Conservation (phyloP, 1,140 invertebrate genomes). For the Cotesia typhae region DNA sequence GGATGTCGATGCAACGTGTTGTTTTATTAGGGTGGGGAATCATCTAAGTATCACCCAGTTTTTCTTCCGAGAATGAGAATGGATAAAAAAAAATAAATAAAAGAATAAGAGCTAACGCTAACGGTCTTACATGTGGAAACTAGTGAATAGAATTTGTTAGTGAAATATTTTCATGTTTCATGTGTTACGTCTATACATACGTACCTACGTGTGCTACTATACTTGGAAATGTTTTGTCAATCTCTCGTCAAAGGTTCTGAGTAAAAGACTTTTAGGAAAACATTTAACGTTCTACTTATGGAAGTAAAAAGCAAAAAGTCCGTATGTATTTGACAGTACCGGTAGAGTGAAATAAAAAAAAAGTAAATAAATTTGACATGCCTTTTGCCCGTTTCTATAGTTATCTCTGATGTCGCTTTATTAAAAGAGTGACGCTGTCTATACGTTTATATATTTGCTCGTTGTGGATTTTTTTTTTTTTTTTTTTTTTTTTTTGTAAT, state of each 20-base stretch:
- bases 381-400: neutral
- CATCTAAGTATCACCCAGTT: neutral
- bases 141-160: neutral
- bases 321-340: slow-evolving; percentile 18
- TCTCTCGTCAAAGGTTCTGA: slow-evolving; percentile 12
- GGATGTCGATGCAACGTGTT: slow-evolving; percentile 54
- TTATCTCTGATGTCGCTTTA: neutral
- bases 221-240: slow-evolving; percentile 20
- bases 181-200: too few relatives aligned
- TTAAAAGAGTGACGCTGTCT: neutral
- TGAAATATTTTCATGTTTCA: neutral
- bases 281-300: neutral
- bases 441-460: neutral
- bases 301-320: neutral
- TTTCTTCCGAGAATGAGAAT: neutral
- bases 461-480: neutral
- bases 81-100: slow-evolving; percentile 3
- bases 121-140: neutral
- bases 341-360: neutral
- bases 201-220: too few relatives aligned
- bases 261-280: neutral
- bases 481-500: neutral
- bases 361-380: slow-evolving; percentile 2
- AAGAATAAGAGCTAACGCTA: neutral
- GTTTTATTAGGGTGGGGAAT: slow-evolving; percentile 40